Conservation (phyloP, 2,113 vertebrate genomes). For the Pachyramphus minor region DNA sequence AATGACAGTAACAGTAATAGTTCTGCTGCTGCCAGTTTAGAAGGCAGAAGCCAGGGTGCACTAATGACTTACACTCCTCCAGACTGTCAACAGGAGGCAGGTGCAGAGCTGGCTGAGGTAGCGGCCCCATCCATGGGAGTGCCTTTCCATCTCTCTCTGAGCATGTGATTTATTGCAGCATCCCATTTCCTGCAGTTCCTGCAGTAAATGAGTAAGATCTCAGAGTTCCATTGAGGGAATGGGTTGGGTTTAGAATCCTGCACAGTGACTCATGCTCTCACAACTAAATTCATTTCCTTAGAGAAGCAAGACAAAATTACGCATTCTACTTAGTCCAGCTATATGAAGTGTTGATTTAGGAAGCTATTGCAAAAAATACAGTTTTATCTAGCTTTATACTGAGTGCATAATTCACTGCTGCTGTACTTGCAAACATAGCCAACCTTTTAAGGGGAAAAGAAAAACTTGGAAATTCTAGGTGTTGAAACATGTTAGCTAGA, state of each 20-base stretch:
- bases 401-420: background rate
- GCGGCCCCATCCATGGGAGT: accelerated
- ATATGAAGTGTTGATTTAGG: background rate
- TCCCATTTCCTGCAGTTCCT: background rate
- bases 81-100: background rate
- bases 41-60: background rate
- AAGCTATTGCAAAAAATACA: background rate
- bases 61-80: background rate
- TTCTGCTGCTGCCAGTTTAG: background rate
- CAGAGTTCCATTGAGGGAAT: background rate
- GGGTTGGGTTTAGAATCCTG: background rate
- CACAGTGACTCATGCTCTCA: conserved; percentile 1
- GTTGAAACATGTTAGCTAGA: background rate
- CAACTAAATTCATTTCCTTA: background rate
- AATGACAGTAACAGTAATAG: background rate
- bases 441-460: background rate
- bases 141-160: background rate
- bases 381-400: background rate
- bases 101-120: background rate
- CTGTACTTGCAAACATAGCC: background rate
- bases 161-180: background rate
- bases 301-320: background rate
- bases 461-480: background rate
- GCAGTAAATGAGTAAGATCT: background rate
- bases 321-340: background rate